A percentile compares a stretch with the other conserved stretches of the same genome.
Conservation (phyloP, 2,888 invertebrate species). For the Cerastis leucographa region DNA sequence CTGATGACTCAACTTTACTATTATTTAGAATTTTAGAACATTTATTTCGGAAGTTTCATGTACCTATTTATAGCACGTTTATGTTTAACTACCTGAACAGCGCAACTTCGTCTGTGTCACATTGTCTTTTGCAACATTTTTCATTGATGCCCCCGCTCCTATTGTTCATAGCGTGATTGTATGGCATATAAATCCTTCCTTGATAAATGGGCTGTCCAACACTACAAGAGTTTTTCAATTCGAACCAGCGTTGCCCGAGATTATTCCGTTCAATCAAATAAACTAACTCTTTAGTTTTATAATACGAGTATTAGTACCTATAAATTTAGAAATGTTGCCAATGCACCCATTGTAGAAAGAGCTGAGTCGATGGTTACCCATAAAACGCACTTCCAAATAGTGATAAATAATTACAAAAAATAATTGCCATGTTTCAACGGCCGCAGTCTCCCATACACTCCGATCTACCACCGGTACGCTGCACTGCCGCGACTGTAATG, state of each 20-base stretch:
- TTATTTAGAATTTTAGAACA: neutral
- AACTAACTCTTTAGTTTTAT: too few species aligned
- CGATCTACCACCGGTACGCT: neutral
- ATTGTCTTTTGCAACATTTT: too few species aligned
- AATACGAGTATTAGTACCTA: too few species aligned
- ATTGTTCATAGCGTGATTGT: too few species aligned
- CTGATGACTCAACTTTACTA: neutral
- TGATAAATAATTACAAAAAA: slow-evolving; percentile 10
- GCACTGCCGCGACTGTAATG: neutral
- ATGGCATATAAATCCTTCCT: too few species aligned
- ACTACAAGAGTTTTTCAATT: too few species aligned
- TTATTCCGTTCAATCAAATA: too few species aligned
- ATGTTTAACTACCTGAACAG: too few species aligned
- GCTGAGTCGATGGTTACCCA: neutral
- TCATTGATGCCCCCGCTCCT: too few species aligned
- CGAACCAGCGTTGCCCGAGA: too few species aligned
- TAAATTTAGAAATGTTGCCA: neutral
- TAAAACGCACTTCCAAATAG: neutral
- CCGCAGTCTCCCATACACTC: neutral
- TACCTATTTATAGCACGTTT: neutral
- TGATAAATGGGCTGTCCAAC: too few species aligned
- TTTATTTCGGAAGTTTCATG: neutral
- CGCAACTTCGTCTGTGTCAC: too few species aligned
- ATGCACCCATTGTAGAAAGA: neutral
- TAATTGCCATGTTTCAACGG: neutral